Evolutionary conservation across 2,797 vertebrate species (phyloP).

Genomic region (Hydrolagus colliei): DNA sequence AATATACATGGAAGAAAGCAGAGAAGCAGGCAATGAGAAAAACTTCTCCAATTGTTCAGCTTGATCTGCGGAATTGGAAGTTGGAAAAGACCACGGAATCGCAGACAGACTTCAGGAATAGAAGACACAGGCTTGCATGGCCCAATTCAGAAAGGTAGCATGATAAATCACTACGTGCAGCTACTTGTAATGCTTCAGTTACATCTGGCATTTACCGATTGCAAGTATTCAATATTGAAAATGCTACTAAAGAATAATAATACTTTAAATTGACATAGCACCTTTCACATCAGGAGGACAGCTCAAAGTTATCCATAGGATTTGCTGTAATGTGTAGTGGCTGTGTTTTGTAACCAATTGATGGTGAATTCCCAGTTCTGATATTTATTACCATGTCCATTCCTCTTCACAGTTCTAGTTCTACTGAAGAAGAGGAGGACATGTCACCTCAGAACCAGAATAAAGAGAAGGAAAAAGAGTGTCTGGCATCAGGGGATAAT

Average conservation of each 20-base stretch:
- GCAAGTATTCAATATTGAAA: too few relatives aligned
- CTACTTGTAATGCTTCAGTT: too few relatives aligned
- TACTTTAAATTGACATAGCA: too few relatives aligned
- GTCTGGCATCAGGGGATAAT: background rate
- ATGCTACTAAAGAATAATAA: too few relatives aligned
- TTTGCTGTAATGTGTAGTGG: too few relatives aligned
- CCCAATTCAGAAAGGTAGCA: conserved; percentile 11
- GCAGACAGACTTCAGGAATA: background rate
- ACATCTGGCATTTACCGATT: too few relatives aligned
- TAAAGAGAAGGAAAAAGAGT: background rate
- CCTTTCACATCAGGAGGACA: too few relatives aligned
- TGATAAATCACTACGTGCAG: too few relatives aligned
- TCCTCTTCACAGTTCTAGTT: conserved; percentile 15
- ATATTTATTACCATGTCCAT: background rate
- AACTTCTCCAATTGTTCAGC: conserved; percentile 43
- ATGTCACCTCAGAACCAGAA: background rate
- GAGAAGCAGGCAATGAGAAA: background rate
- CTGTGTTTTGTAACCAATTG: background rate
- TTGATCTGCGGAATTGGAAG: conserved; percentile 41
- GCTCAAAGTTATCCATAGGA: too few relatives aligned
- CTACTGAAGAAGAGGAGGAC: conserved; percentile 1
- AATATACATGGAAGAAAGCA: conserved; percentile 20
- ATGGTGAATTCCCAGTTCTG: background rate
- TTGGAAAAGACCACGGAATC: conserved; percentile 28
- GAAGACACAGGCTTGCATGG: background rate